Evolutionary conservation across 35 echinoderm and acorn worm species (phyloP), one percentile per base, ranked within the genome.

Genomic region (Acanthaster planci): DNA sequence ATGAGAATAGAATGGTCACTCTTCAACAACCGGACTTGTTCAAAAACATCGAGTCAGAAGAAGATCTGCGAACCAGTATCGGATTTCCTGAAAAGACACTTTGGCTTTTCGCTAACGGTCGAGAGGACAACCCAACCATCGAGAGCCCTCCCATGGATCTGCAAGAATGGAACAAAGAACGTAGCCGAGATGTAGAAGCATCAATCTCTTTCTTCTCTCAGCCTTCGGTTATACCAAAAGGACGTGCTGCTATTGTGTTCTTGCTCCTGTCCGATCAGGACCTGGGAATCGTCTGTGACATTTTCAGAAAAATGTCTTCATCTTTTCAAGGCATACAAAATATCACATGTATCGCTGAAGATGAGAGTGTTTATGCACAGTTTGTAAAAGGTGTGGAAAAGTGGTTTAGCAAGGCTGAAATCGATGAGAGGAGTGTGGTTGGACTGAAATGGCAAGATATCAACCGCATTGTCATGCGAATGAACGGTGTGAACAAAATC

Each of bases 271-370:
- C 78, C 18, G 26, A 75, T 23, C 27, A 64, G 5, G 80, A 90
- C 51, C 80, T 92, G 31, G 78, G 52, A 27, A 78, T 92, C 7
- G 39, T 82, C 77, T 76, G 80, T 53, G 77, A 92, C 12, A 80
- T 80, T 36, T 92, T 92, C 60, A 78, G 84, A 64, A 86, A 92
- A 30, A 86, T 92, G 60, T 87, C 54, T 21, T 67, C 84, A 12
- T 38, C 76, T 0, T 92, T 92, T 42, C 47, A 80, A 37, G 78
- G 79, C 37, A 17, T 92, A 26, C 21, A 82, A 42, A 67, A 76
- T 39, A 76, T 92, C 38, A 85, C 84, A 5, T 50, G 55, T 38
- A 92, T 92, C 77, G 84, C 40, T 52, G 90, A 92, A 86, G 57
- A 55, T 56, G 35, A 50, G 0, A 19, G 31, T 7, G 32, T 82